Conservation (phyloP, 2,888 invertebrate genomes). For the Tyria jacobaeae region DNA sequence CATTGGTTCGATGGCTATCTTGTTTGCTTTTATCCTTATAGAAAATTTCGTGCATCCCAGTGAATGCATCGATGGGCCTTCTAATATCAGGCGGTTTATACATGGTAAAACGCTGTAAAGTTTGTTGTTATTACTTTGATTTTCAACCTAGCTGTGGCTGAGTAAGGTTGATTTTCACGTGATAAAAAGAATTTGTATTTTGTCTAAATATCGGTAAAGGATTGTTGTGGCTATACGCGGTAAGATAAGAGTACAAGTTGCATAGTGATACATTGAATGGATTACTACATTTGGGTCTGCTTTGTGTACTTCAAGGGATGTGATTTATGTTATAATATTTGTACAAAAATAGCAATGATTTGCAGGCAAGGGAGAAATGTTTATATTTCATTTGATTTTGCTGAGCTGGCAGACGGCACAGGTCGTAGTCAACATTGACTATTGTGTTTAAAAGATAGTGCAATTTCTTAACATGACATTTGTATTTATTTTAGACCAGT, state of each 20-base stretch:
- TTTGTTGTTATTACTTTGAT: conserved; percentile 53
- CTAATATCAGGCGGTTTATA: conserved; percentile 85
- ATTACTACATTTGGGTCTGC: conserved; percentile 73
- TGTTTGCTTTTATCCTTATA: conserved; percentile 87
- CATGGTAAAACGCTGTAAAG: conserved; percentile 78
- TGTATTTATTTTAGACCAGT: no score
- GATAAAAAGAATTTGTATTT: conserved; percentile 75
- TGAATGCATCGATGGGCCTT: conserved; percentile 84
- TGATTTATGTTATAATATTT: conserved; percentile 56
- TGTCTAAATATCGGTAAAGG: conserved; percentile 85
- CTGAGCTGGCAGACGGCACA: conserved; percentile 36
- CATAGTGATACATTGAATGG: conserved; percentile 83
- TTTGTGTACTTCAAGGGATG: conserved; percentile 59
- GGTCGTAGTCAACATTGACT: conserved; percentile 35
- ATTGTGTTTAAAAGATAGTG: conserved; percentile 29
- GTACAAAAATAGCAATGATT: conserved; percentile 31
- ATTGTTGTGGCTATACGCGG: conserved; percentile 79
- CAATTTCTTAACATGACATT: no score
- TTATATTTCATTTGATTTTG: conserved; percentile 39
- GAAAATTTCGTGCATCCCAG: conserved; percentile 85
- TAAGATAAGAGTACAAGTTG: conserved; percentile 78
- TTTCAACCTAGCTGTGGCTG: conserved; percentile 52
- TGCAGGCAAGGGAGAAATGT: conserved; percentile 21
- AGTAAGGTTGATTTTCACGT: conserved; percentile 63
- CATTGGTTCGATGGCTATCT: conserved; percentile 82